Conservation (phyloP, 1,140 invertebrate genomes). For the Cotesia vestalis region DNA sequence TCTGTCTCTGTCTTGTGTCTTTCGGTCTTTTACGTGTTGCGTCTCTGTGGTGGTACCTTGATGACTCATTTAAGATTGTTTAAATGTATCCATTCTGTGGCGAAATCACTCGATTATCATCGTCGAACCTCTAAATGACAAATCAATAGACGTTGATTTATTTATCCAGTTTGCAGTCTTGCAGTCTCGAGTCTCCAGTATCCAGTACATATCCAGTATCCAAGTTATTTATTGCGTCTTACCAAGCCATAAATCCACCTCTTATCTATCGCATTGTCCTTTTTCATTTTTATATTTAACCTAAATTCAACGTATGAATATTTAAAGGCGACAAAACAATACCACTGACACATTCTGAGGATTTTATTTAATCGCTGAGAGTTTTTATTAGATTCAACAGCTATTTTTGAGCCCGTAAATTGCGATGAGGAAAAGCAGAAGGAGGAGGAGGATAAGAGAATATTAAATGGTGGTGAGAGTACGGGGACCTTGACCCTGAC, state of each 20-base stretch:
- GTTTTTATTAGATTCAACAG: no score
- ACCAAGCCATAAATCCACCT: no score
- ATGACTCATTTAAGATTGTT: slow-evolving; percentile 33
- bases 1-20: neutral
- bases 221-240: no score
- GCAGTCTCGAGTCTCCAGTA: no score
- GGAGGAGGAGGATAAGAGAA: neutral
- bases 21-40: no score
- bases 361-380: no score
- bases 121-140: slow-evolving; percentile 21
- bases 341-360: no score
- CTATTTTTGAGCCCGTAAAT: no score
- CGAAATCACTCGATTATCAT: slow-evolving; percentile 22
- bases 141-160: slow-evolving; percentile 24
- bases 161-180: neutral
- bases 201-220: no score
- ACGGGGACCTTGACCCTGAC: slow-evolving; percentile 28
- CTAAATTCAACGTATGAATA: neutral
- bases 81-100: slow-evolving; percentile 15
- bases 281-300: no score
- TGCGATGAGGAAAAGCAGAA: neutral
- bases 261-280: no score
- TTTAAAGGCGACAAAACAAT: neutral
- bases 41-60: slow-evolving; percentile 1
- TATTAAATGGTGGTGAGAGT: neutral